These are phyloP conservation scores for Narcine bancroftii DNA, from an alignment of 2,113 vertebrate genomes.

Conservation along the genomic window DNA sequence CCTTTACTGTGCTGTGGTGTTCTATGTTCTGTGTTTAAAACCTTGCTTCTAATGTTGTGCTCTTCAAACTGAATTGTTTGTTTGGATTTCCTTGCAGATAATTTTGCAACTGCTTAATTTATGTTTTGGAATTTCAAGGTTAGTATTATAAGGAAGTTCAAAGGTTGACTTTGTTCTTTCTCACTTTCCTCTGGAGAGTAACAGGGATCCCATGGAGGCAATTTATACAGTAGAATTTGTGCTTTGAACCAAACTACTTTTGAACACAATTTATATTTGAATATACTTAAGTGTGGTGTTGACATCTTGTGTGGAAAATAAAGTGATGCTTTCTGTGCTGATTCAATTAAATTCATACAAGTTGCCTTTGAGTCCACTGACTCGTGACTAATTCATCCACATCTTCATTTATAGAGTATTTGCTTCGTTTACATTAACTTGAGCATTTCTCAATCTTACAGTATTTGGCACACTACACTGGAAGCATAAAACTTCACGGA, in stretches of 20 bases:
- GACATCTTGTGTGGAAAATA: not conserved
- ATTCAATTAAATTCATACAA: not conserved
- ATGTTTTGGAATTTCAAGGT: not conserved
- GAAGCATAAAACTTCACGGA: not conserved
- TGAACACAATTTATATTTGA: slow-evolving; percentile 29
- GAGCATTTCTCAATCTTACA: not conserved
- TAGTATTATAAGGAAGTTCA: not conserved
- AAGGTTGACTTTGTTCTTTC: slow-evolving; percentile 17
- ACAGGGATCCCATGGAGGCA: not conserved
- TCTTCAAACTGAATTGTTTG: slow-evolving; percentile 1
- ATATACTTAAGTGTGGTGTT: not conserved
- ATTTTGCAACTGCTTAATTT: slow-evolving; percentile 16
- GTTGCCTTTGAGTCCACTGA: not conserved
- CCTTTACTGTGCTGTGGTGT: no score
- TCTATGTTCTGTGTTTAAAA: no score
- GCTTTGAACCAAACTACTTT: slow-evolving; percentile 23
- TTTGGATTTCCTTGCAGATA: slow-evolving; percentile 22
- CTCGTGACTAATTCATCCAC: not conserved
- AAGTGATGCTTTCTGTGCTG: not conserved
- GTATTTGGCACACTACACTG: not conserved
- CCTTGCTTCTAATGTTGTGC: not conserved
- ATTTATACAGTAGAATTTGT: not conserved
- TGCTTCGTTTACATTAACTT: not conserved
- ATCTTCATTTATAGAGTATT: not conserved
- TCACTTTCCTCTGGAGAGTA: not conserved